Evolutionary conservation across 2,888 invertebrate genomes (phyloP).

Genomic region (Hypena proboscidalis): DNA sequence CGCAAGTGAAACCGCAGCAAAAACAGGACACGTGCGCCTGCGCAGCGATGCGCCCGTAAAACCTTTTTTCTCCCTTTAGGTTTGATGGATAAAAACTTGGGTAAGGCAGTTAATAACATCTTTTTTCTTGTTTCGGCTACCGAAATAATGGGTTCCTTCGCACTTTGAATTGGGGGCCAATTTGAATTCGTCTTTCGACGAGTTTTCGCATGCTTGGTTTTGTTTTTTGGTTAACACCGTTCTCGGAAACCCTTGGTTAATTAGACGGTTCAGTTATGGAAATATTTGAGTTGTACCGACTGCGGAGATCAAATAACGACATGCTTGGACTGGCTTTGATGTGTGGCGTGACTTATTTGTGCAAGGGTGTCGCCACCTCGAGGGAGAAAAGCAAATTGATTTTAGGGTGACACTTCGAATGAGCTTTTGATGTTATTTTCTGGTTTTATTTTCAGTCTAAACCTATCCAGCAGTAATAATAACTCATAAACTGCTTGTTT

Average conservation of each 20-base stretch:
- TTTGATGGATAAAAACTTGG: slow-evolving; percentile 56
- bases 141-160: slow-evolving; percentile 67
- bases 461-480: too few relatives aligned
- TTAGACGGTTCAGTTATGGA: slow-evolving; percentile 41
- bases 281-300: slow-evolving; percentile 42
- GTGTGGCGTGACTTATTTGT: slow-evolving; percentile 31
- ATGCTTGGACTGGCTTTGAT: slow-evolving; percentile 31
- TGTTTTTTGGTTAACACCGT: slow-evolving; percentile 44
- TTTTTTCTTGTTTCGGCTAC: slow-evolving; percentile 62
- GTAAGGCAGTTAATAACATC: slow-evolving; percentile 57
- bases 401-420: slow-evolving; percentile 26
- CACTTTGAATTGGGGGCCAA: slow-evolving; percentile 62
- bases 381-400: slow-evolving; percentile 44
- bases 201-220: slow-evolving; percentile 56
- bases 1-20: slow-evolving; percentile 40
- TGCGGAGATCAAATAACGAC: slow-evolving; percentile 35
- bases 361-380: slow-evolving; percentile 5
- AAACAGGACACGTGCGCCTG: slow-evolving; percentile 46
- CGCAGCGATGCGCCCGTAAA: slow-evolving; percentile 42
- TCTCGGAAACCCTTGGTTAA: slow-evolving; percentile 58
- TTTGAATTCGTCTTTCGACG: slow-evolving; percentile 60
- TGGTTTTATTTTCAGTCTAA: slow-evolving; percentile 15
- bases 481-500: slow-evolving; percentile 5
- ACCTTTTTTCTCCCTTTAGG: slow-evolving; percentile 35
- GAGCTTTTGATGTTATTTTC: slow-evolving; percentile 28